Conservation (phyloP, 2,888 invertebrate species). For the Lycia hirtaria region DNA sequence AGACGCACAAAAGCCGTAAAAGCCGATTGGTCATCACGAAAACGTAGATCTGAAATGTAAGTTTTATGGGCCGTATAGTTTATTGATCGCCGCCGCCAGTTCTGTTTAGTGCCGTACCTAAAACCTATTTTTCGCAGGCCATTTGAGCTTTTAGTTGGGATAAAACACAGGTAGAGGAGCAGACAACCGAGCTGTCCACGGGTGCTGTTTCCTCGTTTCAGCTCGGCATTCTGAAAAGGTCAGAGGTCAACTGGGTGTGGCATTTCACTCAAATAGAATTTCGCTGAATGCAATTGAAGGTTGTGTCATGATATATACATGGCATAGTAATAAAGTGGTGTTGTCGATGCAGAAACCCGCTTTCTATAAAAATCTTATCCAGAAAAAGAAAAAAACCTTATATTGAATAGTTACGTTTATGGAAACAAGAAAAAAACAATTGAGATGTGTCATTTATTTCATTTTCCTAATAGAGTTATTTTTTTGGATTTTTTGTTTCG, state of each 20-base stretch:
- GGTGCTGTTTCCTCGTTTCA: slow-evolving; percentile 45
- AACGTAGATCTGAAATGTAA: slow-evolving; percentile 38
- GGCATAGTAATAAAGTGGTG: too few species aligned
- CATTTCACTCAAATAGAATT: slow-evolving; percentile 51
- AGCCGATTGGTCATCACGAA: slow-evolving; percentile 36
- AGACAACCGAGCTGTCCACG: slow-evolving; percentile 38
- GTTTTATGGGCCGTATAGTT: slow-evolving; percentile 40
- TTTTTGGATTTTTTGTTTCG: too few species aligned
- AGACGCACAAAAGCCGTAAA: slow-evolving; percentile 34
- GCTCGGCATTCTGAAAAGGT: slow-evolving; percentile 46
- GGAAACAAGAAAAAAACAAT: too few species aligned
- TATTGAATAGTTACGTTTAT: too few species aligned
- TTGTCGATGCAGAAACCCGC: too few species aligned
- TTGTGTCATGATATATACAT: too few species aligned
- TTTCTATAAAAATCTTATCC: too few species aligned
- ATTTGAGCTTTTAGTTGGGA: slow-evolving; percentile 41
- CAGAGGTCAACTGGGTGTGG: slow-evolving; percentile 50
- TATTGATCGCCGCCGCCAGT: slow-evolving; percentile 38
- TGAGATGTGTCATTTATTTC: too few species aligned
- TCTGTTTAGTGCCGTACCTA: slow-evolving; percentile 34
- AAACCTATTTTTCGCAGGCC: slow-evolving; percentile 40
- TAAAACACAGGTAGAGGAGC: slow-evolving; percentile 38
- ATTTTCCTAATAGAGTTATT: too few species aligned
- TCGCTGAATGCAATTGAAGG: slow-evolving; percentile 43
- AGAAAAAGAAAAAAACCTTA: too few species aligned